phyloP scores from a whole-genome alignment of 1,140 invertebrate genomes.

The Stenopsyche tienmushanensis region DNA sequence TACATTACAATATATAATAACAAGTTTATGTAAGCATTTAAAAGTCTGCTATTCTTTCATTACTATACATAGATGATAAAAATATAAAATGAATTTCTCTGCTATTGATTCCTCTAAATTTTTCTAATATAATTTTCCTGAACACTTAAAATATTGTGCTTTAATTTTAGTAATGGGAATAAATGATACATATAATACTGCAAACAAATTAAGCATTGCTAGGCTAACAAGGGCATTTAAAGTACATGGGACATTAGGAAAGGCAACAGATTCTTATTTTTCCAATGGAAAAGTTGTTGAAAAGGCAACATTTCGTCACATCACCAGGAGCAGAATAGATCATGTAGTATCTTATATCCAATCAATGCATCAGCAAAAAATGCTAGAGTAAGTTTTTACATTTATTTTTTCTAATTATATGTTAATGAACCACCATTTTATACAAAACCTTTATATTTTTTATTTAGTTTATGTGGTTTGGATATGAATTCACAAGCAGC shows the following conservation, averaged over 20 bases:
- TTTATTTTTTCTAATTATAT: background rate
- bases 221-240: slow-evolving; percentile 69
- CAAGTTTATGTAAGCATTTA: too few species aligned
- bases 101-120: too few species aligned
- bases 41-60: too few species aligned
- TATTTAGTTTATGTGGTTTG: slow-evolving; percentile 65
- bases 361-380: slow-evolving; percentile 76
- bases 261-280: slow-evolving; percentile 74
- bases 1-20: slow-evolving; percentile 6
- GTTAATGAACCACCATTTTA: background rate
- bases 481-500: slow-evolving; percentile 82
- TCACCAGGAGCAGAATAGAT: slow-evolving; percentile 68
- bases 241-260: slow-evolving; percentile 76
- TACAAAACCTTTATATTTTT: background rate
- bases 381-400: slow-evolving; percentile 72
- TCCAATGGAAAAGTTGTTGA: slow-evolving; percentile 71
- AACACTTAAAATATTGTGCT: background rate
- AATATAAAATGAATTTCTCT: too few species aligned
- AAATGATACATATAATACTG: slow-evolving; percentile 52
- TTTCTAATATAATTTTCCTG: background rate
- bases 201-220: slow-evolving; percentile 57
- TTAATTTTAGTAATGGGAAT: slow-evolving; percentile 60
- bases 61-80: too few species aligned
- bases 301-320: slow-evolving; percentile 69
- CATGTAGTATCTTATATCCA: slow-evolving; percentile 73